These are phyloP conservation scores for Zoanthus gigantus DNA, from an alignment of 92 coral and sea anemone genomes.

Conservation along the genomic window DNA sequence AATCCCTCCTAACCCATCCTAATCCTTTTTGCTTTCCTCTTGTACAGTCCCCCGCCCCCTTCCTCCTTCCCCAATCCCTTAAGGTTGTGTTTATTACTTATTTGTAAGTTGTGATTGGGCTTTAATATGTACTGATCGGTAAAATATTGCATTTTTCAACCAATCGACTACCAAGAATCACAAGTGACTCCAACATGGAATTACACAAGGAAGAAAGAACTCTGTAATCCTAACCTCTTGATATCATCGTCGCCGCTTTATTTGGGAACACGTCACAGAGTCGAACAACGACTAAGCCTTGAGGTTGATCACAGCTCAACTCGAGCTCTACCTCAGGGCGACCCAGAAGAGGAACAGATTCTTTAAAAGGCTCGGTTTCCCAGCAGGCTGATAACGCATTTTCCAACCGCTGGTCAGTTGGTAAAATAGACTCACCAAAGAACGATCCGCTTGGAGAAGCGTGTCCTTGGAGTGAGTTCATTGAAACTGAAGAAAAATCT, in stretches of 20 bases:
- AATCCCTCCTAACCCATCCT: too few relatives aligned
- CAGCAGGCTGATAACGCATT: constrained; percentile 78
- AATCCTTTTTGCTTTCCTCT: too few relatives aligned
- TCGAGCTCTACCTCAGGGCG: constrained; percentile 63
- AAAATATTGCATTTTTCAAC: too few relatives aligned
- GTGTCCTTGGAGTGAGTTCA: constrained; percentile 34
- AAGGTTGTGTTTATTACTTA: too few relatives aligned
- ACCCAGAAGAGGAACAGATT: constrained; percentile 70
- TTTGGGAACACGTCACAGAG: constrained; percentile 82
- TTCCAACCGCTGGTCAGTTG: constrained; percentile 73
- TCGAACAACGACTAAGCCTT: constrained; percentile 67
- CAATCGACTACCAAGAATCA: too few relatives aligned
- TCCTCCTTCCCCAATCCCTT: too few relatives aligned
- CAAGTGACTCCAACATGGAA: too few relatives aligned
- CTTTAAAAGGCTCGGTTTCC: constrained; percentile 64
- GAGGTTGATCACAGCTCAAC: constrained; percentile 72
- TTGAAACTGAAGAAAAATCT: neutral
- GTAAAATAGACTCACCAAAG: constrained; percentile 52
- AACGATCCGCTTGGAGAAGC: constrained; percentile 1
- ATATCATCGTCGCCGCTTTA: constrained; percentile 72
- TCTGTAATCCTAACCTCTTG: constrained; percentile 59
- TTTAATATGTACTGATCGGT: too few relatives aligned
- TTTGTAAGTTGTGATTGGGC: too few relatives aligned
- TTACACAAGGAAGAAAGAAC: too few relatives aligned
- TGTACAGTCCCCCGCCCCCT: too few relatives aligned